Evolutionary conservation across 2,113 vertebrate genomes (phyloP).

Genomic region (Helogale parvula): DNA sequence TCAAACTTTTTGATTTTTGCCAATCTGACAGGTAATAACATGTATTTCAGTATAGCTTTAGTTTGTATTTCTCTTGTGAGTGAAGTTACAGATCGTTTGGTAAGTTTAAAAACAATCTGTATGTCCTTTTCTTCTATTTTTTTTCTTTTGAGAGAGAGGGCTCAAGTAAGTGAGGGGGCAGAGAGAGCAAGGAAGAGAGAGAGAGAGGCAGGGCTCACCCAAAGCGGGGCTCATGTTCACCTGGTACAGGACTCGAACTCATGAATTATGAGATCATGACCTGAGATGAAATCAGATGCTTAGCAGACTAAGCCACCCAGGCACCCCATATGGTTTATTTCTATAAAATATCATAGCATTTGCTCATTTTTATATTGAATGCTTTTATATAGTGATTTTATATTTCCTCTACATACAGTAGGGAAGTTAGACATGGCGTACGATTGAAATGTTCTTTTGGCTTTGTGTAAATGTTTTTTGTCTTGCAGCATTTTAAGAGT

Average conservation of each 20-base stretch:
- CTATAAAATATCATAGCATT: not conserved
- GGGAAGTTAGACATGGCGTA: constrained; percentile 2
- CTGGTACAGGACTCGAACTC: too few relatives aligned
- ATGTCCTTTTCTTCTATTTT: not conserved
- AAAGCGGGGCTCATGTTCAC: too few relatives aligned
- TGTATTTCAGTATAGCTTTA: not conserved
- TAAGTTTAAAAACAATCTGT: constrained; percentile 14
- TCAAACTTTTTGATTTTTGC: not conserved
- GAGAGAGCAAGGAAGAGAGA: too few relatives aligned
- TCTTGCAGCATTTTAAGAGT: not conserved
- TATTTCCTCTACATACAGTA: not conserved
- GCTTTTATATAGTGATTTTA: constrained; percentile 14
- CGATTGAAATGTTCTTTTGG: constrained; percentile 5
- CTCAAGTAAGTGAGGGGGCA: too few relatives aligned
- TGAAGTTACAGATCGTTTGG: not conserved
- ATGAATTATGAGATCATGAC: too few relatives aligned
- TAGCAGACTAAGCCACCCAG: too few relatives aligned
- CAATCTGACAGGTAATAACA: not conserved
- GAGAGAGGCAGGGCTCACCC: too few relatives aligned
- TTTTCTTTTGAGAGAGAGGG: too few relatives aligned
- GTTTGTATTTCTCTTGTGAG: constrained; percentile 28
- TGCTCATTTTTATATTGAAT: constrained; percentile 22
- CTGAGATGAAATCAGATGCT: too few relatives aligned
- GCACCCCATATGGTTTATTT: not conserved
- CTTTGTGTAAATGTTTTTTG: constrained; percentile 16